Percentiles rank a stretch among this genome's conserved stretches.
phyloP scores from a whole-genome alignment of 2,888 invertebrate species.

The Carpatolechia fugitivella region DNA sequence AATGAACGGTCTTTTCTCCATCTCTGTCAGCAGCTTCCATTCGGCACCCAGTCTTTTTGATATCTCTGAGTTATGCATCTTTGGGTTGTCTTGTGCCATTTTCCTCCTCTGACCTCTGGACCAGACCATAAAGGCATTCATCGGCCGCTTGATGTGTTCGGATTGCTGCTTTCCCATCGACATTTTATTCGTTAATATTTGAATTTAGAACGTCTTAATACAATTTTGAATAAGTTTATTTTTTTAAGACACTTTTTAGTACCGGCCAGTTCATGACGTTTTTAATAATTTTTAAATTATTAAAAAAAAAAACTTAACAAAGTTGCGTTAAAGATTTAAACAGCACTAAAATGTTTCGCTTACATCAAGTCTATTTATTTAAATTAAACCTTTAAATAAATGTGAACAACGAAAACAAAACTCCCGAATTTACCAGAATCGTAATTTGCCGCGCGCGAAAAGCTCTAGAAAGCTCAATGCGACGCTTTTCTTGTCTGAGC shows the following conservation, averaged over 20 bases:
- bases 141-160: conserved; percentile 94
- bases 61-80: conserved; percentile 96
- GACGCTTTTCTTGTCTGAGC: conserved; percentile 71
- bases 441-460: conserved; percentile 61
- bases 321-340: background rate
- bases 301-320: background rate
- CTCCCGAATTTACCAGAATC: conserved; percentile 18
- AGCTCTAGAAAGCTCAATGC: conserved; percentile 77
- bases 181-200: conserved; percentile 41
- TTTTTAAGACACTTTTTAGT: conserved; percentile 6
- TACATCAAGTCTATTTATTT: background rate
- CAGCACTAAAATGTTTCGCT: background rate
- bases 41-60: conserved; percentile 92
- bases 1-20: conserved; percentile 93
- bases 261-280: conserved; percentile 11
- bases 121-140: conserved; percentile 98
- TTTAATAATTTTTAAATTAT: background rate
- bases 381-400: background rate
- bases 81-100: conserved; percentile 96
- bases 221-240: background rate
- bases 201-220: conserved; percentile 15
- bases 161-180: conserved; percentile 68
- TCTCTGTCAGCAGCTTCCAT: conserved; percentile 92
- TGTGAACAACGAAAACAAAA: conserved; percentile 15
- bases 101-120: conserved; percentile 92